A percentile compares a stretch with the other conserved stretches of the same genome.
phyloP scores from a whole-genome alignment of 2,888 invertebrate genomes.

The Hirtodrosophila confusa region DNA sequence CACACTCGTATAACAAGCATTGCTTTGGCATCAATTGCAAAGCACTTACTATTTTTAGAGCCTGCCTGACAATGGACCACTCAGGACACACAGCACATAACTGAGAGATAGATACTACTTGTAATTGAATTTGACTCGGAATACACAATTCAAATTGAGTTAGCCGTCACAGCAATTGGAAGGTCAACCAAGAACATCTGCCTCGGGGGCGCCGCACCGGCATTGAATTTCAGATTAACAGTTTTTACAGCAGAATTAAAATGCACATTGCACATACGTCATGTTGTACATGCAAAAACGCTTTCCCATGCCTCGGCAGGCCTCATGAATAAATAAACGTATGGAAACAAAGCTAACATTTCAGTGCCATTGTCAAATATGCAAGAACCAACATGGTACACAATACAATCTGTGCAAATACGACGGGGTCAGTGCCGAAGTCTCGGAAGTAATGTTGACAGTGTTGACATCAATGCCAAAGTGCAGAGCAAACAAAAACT shows the following conservation, averaged over 20 bases:
- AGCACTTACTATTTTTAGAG: constrained; percentile 47
- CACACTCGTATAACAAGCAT: constrained; percentile 2
- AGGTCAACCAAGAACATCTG: constrained; percentile 32
- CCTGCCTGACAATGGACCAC: constrained; percentile 10
- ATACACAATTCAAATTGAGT: constrained; percentile 61
- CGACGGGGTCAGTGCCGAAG: constrained; percentile 54
- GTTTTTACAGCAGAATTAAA: constrained; percentile 34
- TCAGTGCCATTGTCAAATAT: constrained; percentile 62
- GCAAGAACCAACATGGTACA: constrained; percentile 30
- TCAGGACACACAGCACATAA: constrained; percentile 1
- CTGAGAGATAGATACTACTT: constrained; percentile 27
- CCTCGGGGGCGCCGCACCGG: constrained; percentile 10
- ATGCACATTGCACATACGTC: constrained; percentile 64
- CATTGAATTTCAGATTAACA: constrained; percentile 25
- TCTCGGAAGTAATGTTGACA: constrained; percentile 44
- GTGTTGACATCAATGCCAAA: constrained; percentile 46
- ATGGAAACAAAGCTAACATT: constrained; percentile 42
- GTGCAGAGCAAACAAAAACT: constrained; percentile 33
- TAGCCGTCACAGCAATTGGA: constrained; percentile 16
- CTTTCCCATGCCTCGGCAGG: constrained; percentile 14
- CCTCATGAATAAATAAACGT: constrained; percentile 60
- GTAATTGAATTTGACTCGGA: constrained; percentile 66
- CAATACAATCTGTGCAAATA: constrained; percentile 57
- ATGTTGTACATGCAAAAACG: constrained; percentile 37
- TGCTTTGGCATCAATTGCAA: constrained; percentile 1